phyloP scores from a whole-genome alignment of 1,140 invertebrate genomes.

The Dysdera silvatica region DNA sequence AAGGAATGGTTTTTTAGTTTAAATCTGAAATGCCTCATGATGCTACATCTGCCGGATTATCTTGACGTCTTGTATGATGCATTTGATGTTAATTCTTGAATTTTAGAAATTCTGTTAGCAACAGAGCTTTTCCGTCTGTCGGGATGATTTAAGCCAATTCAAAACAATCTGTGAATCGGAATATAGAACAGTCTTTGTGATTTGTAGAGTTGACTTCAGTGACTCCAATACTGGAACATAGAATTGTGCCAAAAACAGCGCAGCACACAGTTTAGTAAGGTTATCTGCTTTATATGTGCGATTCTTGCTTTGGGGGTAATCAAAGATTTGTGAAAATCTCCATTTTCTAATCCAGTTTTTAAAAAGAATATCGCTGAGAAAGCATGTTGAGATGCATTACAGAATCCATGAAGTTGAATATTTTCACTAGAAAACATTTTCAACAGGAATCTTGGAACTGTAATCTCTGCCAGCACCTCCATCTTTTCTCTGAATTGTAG shows the following conservation, averaged over 20 bases:
- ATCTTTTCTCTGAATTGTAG: conserved; percentile 40
- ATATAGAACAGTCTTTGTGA: no score
- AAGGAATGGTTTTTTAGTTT: no score
- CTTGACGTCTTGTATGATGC: no score
- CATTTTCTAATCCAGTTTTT: not conserved
- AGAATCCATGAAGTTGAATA: conserved; percentile 38
- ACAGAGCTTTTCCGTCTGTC: no score
- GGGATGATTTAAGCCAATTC: no score
- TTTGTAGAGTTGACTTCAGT: no score
- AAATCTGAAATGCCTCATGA: no score
- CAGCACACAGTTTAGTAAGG: conserved; percentile 23
- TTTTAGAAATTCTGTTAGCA: no score
- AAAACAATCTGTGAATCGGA: no score
- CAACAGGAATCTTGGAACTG: not conserved
- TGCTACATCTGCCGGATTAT: no score
- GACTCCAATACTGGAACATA: no score
- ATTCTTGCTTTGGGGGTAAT: conserved; percentile 22
- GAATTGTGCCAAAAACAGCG: conserved; percentile 7
- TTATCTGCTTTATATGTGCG: conserved; percentile 39
- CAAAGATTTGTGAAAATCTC: not conserved
- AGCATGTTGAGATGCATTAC: conserved; percentile 43
- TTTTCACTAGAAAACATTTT: conserved; percentile 36
- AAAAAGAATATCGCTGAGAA: conserved; percentile 30
- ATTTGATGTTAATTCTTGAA: no score
- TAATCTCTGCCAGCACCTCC: not conserved